phyloP scores from a whole-genome alignment of 2,113 vertebrate species.

The Notothenia coriiceps region DNA sequence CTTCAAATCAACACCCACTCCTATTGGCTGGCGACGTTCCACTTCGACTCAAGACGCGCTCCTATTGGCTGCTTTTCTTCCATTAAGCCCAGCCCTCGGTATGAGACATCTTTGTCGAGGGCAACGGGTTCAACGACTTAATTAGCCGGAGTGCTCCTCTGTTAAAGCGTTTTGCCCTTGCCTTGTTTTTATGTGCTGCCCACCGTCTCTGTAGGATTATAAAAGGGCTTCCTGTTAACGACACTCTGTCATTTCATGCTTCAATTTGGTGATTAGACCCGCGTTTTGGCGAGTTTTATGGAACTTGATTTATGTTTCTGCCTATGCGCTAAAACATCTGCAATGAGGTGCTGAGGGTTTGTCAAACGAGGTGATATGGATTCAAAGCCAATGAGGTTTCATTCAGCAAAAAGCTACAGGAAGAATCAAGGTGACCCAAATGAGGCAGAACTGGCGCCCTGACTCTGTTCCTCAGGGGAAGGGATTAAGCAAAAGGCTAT shows the following conservation, averaged over 20 bases:
- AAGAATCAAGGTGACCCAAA: conserved; percentile 60
- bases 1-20: conserved; percentile 35
- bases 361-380: conserved; percentile 34
- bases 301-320: conserved; percentile 69
- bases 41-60: conserved; percentile 30
- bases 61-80: conserved; percentile 51
- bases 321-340: conserved; percentile 51
- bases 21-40: conserved; percentile 52
- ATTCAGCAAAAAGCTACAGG: conserved; percentile 45
- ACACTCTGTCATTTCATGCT: conserved; percentile 59
- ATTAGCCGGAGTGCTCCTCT: conserved; percentile 79
- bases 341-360: conserved; percentile 29
- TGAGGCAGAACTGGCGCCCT: conserved; percentile 23
- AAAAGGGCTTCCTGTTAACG: conserved; percentile 67
- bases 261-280: conserved; percentile 79
- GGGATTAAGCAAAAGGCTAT: neutral
- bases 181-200: conserved; percentile 57
- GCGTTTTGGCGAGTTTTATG: conserved; percentile 67
- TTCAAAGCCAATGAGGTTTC: conserved; percentile 46
- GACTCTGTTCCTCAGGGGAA: conserved; percentile 17
- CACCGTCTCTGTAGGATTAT: conserved; percentile 69
- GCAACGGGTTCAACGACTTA: conserved; percentile 75
- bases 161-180: conserved; percentile 67
- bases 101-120: conserved; percentile 76
- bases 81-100: neutral